phyloP scores from a whole-genome alignment of 2,113 vertebrate genomes.

The Tringa solitaria region DNA sequence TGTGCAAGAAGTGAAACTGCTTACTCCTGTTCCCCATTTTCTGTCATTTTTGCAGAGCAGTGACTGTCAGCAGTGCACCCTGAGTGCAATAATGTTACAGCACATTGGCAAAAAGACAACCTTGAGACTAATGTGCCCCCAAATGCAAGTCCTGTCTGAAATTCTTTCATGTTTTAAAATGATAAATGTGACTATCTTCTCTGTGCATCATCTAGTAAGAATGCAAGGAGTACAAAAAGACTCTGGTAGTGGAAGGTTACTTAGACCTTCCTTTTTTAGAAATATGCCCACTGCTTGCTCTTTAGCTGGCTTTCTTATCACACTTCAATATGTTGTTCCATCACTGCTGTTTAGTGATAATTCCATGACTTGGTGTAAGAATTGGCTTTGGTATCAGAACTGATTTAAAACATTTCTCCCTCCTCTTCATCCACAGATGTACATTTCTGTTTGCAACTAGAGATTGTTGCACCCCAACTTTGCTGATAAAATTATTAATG shows the following conservation, averaged over 20 bases:
- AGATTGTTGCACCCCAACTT: background rate
- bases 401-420: background rate
- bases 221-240: constrained; percentile 19
- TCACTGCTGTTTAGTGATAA: background rate
- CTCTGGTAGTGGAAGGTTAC: background rate
- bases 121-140: constrained; percentile 8
- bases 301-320: background rate
- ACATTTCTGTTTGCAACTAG: background rate
- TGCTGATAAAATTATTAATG: background rate
- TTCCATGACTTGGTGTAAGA: background rate
- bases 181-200: constrained; percentile 30
- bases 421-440: background rate
- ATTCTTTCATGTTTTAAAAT: constrained; percentile 47
- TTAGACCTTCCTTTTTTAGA: background rate
- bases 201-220: constrained; percentile 21
- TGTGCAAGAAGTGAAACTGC: constrained; percentile 46
- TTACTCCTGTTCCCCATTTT: constrained; percentile 38
- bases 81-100: background rate
- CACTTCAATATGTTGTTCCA: background rate
- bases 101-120: constrained; percentile 34
- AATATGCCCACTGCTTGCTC: background rate
- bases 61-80: background rate
- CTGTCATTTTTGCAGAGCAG: constrained; percentile 5
- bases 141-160: constrained; percentile 15
- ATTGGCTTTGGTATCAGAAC: background rate